Evolutionary conservation across 2,113 vertebrate genomes (phyloP).

Genomic region (Chaenogobius annularis): DNA sequence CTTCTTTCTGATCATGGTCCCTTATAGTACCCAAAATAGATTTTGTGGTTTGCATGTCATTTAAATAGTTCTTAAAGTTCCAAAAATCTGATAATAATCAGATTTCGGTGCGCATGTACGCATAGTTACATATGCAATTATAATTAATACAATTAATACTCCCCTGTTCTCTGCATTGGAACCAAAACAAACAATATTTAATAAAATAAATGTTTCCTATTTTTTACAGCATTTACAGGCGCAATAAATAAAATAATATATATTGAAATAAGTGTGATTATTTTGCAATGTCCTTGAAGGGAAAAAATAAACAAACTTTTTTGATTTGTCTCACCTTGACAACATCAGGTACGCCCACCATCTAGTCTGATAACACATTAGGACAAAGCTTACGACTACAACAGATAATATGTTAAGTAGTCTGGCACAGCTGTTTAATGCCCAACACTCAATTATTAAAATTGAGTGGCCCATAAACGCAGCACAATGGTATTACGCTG

Average conservation of each 20-base stretch:
- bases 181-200: too few species aligned
- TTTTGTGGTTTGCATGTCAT: too few species aligned
- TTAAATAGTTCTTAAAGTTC: too few species aligned
- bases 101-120: too few species aligned
- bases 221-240: too few species aligned
- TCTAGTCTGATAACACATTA: slow-evolving; percentile 23
- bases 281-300: slow-evolving; percentile 29
- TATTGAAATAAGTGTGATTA: slow-evolving; percentile 11
- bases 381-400: slow-evolving; percentile 14
- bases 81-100: too few species aligned
- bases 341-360: neutral
- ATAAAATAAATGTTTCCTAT: too few species aligned
- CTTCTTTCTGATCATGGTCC: too few species aligned
- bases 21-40: too few species aligned
- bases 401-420: slow-evolving; percentile 23
- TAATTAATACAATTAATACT: too few species aligned
- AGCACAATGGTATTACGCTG: slow-evolving; percentile 30
- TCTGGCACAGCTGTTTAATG: slow-evolving; percentile 45
- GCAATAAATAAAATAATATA: neutral
- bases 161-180: too few species aligned
- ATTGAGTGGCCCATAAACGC: slow-evolving; percentile 50
- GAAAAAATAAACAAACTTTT: slow-evolving; percentile 6
- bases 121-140: too few species aligned
- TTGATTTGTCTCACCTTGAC: slow-evolving; percentile 39
- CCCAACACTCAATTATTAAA: slow-evolving; percentile 58